Percentiles rank a stretch among this genome's conserved stretches.
phyloP scores from a whole-genome alignment of 2,797 vertebrate genomes.

The Halcyon chelicuti region DNA sequence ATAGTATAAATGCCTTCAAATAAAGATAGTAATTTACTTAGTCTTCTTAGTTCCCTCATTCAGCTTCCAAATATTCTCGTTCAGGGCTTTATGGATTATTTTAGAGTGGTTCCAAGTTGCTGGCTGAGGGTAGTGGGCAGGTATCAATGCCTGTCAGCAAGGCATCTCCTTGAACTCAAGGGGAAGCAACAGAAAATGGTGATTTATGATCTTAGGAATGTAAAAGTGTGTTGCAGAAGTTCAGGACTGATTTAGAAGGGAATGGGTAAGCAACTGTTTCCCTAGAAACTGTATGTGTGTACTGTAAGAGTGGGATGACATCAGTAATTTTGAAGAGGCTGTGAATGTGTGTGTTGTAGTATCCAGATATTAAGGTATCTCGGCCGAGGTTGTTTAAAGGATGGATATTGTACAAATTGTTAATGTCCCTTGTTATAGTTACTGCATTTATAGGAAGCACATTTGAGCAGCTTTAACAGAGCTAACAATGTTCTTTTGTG shows the following conservation, averaged over 20 bases:
- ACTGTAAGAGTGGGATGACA: background rate
- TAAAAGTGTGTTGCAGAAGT: background rate
- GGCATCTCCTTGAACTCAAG: background rate
- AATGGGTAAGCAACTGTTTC: conserved; percentile 2
- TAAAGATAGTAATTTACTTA: conserved; percentile 16
- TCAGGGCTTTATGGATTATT: background rate
- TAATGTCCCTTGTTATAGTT: background rate
- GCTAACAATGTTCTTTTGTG: conserved; percentile 37
- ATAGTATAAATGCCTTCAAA: conserved; percentile 19
- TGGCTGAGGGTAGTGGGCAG: background rate
- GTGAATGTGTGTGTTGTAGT: background rate
- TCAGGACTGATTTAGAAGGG: background rate
- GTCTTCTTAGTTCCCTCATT: background rate
- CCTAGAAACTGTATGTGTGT: background rate
- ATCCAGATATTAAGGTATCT: background rate
- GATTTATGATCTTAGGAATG: background rate
- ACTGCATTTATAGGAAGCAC: background rate
- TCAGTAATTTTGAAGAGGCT: background rate
- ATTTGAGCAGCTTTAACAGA: conserved; percentile 14
- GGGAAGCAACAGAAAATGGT: background rate
- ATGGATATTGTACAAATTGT: background rate
- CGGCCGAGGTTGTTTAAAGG: background rate
- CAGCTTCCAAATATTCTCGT: background rate
- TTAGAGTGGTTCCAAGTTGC: background rate
- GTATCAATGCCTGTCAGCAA: background rate